Evolutionary conservation across 2,888 invertebrate species (phyloP).

Genomic region (Petrolisthes cinctipes): DNA sequence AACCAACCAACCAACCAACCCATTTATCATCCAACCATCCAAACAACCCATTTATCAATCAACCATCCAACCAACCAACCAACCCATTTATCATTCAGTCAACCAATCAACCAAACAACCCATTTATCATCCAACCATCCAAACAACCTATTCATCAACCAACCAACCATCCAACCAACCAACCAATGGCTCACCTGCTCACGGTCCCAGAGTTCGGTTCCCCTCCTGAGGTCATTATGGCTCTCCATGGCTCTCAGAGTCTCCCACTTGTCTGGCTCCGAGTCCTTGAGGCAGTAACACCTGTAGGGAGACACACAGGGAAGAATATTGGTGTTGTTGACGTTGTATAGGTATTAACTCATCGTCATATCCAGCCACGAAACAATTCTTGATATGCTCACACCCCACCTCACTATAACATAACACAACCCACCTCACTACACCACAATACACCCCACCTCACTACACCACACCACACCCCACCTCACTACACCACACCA

Average conservation of each 20-base stretch:
- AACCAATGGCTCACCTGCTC: slow-evolving; percentile 48
- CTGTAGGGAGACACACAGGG: not conserved
- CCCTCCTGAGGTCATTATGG: slow-evolving; percentile 61
- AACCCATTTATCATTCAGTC: too few species aligned
- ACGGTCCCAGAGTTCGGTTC: slow-evolving; percentile 60
- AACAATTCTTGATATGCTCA: not conserved
- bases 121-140: not conserved
- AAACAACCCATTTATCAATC: too few species aligned
- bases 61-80: too few species aligned
- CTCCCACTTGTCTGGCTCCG: slow-evolving; percentile 56
- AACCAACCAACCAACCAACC: too few species aligned
- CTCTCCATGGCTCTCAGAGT: slow-evolving; percentile 63
- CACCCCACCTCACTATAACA: too few species aligned
- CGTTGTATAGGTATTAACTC: not conserved
- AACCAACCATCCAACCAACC: not conserved
- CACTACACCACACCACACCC: too few species aligned
- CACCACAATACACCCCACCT: too few species aligned
- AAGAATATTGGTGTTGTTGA: not conserved
- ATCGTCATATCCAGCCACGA: not conserved
- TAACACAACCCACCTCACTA: not conserved
- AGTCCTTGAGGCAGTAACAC: slow-evolving; percentile 43
- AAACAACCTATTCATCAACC: not conserved
- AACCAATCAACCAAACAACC: too few species aligned
- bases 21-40: too few species aligned
- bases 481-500: too few species aligned